A percentile compares a stretch with the other conserved stretches of the same genome.
These are phyloP conservation scores for Leptopterna dolabrata DNA, from an alignment of 2,888 invertebrate species.

Conservation along the genomic window DNA sequence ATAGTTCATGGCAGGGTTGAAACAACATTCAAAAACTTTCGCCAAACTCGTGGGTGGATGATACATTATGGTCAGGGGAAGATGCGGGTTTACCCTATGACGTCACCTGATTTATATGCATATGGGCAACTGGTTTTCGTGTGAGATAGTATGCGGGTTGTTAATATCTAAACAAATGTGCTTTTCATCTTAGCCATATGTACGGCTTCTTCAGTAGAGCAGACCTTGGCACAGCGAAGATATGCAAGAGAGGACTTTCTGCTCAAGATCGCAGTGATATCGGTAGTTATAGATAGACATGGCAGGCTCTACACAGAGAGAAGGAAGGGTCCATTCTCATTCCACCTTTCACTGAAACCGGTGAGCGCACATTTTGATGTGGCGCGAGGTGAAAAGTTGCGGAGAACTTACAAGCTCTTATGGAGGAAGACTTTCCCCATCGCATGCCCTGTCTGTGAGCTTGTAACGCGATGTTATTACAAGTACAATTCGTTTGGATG, in stretches of 20 bases:
- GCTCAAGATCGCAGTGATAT: not conserved
- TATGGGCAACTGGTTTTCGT: too few species aligned
- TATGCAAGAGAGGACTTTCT: not conserved
- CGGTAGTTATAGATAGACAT: not conserved
- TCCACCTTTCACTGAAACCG: slow-evolving; percentile 6
- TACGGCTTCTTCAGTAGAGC: too few species aligned
- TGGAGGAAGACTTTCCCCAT: not conserved
- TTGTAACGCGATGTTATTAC: not conserved
- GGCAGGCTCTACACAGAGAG: not conserved
- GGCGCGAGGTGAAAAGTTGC: not conserved
- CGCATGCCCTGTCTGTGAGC: not conserved
- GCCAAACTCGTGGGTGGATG: too few species aligned
- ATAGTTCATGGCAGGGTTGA: too few species aligned
- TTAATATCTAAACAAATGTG: too few species aligned
- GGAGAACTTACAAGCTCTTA: not conserved
- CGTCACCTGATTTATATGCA: too few species aligned
- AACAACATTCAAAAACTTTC: too few species aligned
- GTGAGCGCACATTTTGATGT: not conserved
- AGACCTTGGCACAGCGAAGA: not conserved
- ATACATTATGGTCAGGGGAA: too few species aligned
- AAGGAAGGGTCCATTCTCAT: not conserved
- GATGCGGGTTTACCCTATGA: too few species aligned
- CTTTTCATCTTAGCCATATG: too few species aligned
- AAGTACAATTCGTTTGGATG: not conserved
- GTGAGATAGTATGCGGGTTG: too few species aligned